Base-by-base conservation (phyloP, 2,113 vertebrate genomes). In the Fulica atra region DNA sequence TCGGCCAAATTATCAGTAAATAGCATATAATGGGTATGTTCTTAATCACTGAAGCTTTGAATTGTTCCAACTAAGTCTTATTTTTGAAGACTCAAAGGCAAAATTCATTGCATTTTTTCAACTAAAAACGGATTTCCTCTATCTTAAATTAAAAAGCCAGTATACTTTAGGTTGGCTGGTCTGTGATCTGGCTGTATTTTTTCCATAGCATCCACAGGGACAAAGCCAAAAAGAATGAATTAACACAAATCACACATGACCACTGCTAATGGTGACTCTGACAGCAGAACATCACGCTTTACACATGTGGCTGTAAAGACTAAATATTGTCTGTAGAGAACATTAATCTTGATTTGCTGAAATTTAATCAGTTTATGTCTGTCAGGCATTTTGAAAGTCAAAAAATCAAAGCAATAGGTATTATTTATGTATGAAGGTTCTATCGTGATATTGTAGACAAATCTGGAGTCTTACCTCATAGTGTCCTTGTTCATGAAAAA, bases 401-500 rank as follows among this genome's bases (percentile, higher is more conserved):
- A 28, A 86, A 28, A 3, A 57, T 42, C 8, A 66, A 88, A 91
- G 70, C 38, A 91, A 56, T 12, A 78, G 7, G 1, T 38, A 38
- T 48, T 53, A 78, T 42, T 61, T 46, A 26, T 19, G 29, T 26
- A 29, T n/a, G 7, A 64, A 87, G 7, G 4, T 44, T 88, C 85
- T 85, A 80, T 38, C 64, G 71, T 48, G 10, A 36, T 28, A 53
- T 9, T 78, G 36, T 6, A 66, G 19, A 44, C 7, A 33, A 59
- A 73, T 53, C 24, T 56, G 16, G 7, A 50, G 51, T 35, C 94
- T 78, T 86, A 99, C 99, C 99, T 99, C 99, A 95, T 99, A 99
- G 48, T 98, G 98, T 56, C 99, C 99, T 96, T 99, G 99, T 73
- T 99, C 99, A n/a, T 99, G 99, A 25, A 99, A 99, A 86, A 99